phyloP scores from a whole-genome alignment of 2,113 vertebrate species.

The Lophochroa leadbeateri region DNA sequence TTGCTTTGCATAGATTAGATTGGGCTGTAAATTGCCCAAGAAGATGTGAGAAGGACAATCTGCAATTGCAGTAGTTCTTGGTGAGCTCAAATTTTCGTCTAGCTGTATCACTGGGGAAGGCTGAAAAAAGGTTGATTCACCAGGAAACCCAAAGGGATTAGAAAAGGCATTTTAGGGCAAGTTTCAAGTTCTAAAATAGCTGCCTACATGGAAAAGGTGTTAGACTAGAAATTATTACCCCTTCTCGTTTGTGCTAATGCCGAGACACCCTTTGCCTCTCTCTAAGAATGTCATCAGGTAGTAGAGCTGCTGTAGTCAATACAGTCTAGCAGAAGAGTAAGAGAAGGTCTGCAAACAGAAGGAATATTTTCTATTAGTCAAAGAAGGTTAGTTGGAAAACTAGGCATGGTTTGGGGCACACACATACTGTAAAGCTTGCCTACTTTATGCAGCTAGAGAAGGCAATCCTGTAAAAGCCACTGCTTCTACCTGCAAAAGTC shows the following conservation, averaged over 20 bases:
- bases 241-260: not conserved
- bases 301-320: not conserved
- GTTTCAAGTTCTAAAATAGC: not conserved
- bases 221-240: not conserved
- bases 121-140: not conserved
- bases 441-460: not conserved
- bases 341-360: not conserved
- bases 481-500: not conserved
- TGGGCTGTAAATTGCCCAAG: not conserved
- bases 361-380: not conserved
- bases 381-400: not conserved
- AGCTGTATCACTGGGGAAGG: not conserved
- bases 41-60: not conserved
- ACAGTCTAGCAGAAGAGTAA: not conserved
- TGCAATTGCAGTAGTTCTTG: not conserved
- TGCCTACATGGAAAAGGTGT: not conserved
- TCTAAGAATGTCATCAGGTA: not conserved
- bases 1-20: not conserved
- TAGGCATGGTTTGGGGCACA: not conserved
- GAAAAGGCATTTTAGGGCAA: not conserved
- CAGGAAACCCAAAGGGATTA: not conserved
- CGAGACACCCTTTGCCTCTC: not conserved
- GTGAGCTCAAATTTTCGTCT: not conserved
- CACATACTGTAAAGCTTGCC: not conserved
- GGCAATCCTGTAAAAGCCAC: not conserved